These are phyloP conservation scores for Marmota flaviventris DNA, from an alignment of 2,113 vertebrate species.

Conservation along the genomic window DNA sequence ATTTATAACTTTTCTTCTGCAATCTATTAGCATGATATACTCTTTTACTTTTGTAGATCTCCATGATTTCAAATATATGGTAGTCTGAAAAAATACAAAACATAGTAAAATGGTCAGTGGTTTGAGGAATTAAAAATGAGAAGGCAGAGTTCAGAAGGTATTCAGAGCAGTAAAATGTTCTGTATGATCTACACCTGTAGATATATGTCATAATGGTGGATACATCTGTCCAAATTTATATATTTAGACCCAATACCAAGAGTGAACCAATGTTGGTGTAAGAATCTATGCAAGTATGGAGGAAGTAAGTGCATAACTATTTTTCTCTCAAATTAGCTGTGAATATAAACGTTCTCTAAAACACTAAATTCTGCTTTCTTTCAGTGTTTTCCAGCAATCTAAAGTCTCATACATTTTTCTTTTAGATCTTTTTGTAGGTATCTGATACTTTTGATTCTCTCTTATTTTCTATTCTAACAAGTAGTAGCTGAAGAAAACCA, in stretches of 20 bases:
- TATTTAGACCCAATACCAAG: background rate
- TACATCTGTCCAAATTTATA: background rate
- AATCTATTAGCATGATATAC: background rate
- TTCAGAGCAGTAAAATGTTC: background rate
- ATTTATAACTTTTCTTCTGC: background rate
- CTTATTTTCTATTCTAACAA: background rate
- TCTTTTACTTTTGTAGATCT: background rate
- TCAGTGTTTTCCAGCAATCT: background rate
- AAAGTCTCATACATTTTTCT: background rate
- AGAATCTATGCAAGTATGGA: too few species aligned
- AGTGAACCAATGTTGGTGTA: background rate
- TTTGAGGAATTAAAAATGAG: background rate
- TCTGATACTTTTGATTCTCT: background rate
- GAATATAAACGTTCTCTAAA: background rate
- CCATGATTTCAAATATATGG: background rate
- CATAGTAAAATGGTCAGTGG: background rate
- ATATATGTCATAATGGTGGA: background rate
- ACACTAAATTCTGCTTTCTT: background rate
- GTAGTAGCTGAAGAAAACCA: background rate
- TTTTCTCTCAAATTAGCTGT: background rate
- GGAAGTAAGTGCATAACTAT: too few species aligned
- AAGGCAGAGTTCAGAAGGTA: too few species aligned
- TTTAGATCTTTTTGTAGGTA: background rate
- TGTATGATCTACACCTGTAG: background rate
- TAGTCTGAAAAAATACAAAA: background rate